These are phyloP conservation scores for Ispidina lecontei DNA, from an alignment of 2,797 vertebrate species.

Conservation along the genomic window DNA sequence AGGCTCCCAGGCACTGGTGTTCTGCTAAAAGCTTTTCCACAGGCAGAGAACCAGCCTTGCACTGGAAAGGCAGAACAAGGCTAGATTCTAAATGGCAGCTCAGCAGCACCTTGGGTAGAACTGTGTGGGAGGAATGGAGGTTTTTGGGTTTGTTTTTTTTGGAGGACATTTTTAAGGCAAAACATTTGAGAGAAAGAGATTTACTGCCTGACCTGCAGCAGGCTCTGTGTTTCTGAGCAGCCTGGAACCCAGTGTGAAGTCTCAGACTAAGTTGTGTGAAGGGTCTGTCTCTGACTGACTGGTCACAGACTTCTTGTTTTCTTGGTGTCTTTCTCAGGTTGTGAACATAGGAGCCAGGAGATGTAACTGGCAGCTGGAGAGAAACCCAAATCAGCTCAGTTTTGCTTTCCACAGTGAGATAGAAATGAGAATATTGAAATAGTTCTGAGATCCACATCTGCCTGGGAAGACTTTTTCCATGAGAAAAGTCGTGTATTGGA, in stretches of 20 bases:
- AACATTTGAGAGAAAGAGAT: not conserved
- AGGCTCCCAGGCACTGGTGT: not conserved
- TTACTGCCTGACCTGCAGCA: not conserved
- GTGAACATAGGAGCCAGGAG: not conserved
- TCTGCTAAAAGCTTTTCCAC: not conserved
- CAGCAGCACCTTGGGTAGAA: not conserved
- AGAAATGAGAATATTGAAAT: not conserved
- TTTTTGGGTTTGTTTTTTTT: too few relatives aligned
- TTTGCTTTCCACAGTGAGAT: not conserved
- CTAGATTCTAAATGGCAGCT: not conserved
- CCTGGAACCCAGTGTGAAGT: not conserved
- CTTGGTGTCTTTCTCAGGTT: not conserved
- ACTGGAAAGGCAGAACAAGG: not conserved
- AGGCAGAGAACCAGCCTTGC: not conserved
- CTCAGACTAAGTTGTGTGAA: not conserved
- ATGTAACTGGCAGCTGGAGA: not conserved
- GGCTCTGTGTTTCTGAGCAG: not conserved
- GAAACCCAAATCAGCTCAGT: not conserved
- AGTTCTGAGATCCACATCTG: not conserved
- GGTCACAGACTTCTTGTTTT: not conserved
- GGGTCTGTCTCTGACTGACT: not conserved
- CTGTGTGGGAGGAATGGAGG: not conserved
- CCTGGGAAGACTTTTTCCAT: not conserved
- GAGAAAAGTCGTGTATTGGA: not conserved
- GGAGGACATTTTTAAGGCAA: not conserved